These are phyloP conservation scores for Cheumatopsyche charites DNA, from an alignment of 1,140 invertebrate species.

Conservation along the genomic window DNA sequence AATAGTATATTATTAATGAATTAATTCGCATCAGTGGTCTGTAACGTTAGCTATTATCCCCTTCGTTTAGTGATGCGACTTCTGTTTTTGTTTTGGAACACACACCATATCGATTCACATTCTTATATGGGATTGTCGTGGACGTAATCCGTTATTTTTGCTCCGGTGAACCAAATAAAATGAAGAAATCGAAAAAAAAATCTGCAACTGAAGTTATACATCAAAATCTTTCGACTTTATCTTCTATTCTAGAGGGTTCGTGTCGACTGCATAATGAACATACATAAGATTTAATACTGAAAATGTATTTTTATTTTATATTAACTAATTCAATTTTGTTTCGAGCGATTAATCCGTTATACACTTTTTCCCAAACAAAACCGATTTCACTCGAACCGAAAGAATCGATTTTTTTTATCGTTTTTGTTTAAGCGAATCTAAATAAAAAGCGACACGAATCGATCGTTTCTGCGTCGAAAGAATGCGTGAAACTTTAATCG, in stretches of 20 bases:
- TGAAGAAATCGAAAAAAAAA: slow-evolving; percentile 24
- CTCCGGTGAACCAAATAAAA: slow-evolving; percentile 26
- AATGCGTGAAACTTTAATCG: too few species aligned
- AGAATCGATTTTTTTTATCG: too few species aligned
- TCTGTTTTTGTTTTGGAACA: slow-evolving; percentile 10
- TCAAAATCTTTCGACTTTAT: slow-evolving; percentile 15
- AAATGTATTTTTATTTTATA: neutral
- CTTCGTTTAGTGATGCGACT: neutral
- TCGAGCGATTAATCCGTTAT: neutral
- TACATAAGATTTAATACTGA: neutral
- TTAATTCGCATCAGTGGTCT: neutral
- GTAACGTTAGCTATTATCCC: slow-evolving; percentile 2
- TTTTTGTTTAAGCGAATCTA: too few species aligned
- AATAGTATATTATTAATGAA: neutral
- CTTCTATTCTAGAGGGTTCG: slow-evolving; percentile 15
- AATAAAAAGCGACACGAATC: too few species aligned
- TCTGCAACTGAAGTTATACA: slow-evolving; percentile 30
- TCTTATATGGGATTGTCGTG: neutral
- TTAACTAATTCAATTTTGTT: slow-evolving; percentile 9
- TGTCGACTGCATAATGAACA: too few species aligned
- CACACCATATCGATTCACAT: slow-evolving; percentile 2
- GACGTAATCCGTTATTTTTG: slow-evolving; percentile 25
- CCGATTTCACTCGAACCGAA: too few species aligned
- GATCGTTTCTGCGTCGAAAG: too few species aligned
- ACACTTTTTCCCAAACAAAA: neutral